Percentiles rank a stretch among this genome's conserved stretches.
Evolutionary conservation across 1,140 invertebrate species (phyloP).

Genomic region (Ylistrum balloti): DNA sequence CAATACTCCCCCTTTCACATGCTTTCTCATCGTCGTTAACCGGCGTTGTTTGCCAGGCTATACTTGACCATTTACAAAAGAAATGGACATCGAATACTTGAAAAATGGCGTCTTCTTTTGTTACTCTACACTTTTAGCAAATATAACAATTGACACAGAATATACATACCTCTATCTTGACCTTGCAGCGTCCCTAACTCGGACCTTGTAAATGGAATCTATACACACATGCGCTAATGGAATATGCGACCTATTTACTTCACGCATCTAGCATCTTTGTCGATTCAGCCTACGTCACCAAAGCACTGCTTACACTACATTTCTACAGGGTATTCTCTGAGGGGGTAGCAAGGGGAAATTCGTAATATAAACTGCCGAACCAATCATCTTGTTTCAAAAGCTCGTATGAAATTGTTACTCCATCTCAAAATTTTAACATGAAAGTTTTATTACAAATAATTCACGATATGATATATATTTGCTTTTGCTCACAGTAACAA

Average conservation of each 20-base stretch:
- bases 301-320: not conserved
- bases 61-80: not conserved
- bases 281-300: not conserved
- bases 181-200: conserved; percentile 21
- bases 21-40: not conserved
- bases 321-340: not conserved
- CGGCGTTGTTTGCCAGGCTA: not conserved
- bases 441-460: not conserved
- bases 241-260: conserved; percentile 18
- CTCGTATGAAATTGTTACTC: too few species aligned
- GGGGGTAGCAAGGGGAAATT: conserved; percentile 1
- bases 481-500: too few species aligned
- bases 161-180: not conserved
- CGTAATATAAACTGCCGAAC: not conserved
- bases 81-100: not conserved
- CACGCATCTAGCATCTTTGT: conserved; percentile 37
- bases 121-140: not conserved
- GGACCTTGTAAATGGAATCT: not conserved
- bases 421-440: too few species aligned
- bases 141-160: not conserved
- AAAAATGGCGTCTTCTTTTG: not conserved
- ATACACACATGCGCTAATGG: conserved; percentile 24
- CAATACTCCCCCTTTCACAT: not conserved
- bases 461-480: not conserved
- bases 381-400: too few species aligned